Conservation (phyloP, 2,797 vertebrate genomes). For the Esox lucius region DNA sequence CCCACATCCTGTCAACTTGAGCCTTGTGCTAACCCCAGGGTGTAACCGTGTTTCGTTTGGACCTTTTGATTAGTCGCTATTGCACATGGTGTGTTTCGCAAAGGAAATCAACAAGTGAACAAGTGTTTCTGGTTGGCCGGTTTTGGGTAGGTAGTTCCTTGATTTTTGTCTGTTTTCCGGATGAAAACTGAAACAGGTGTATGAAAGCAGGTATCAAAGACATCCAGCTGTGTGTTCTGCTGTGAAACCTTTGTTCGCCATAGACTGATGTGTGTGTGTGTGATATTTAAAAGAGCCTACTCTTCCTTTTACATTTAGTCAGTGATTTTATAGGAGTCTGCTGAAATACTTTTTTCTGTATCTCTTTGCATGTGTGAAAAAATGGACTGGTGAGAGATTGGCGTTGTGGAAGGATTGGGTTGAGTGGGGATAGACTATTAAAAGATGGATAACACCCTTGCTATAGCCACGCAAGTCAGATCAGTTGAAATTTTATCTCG, state of each 20-base stretch:
- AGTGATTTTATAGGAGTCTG: not conserved
- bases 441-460: constrained; percentile 48
- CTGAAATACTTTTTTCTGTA: too few relatives aligned
- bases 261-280: constrained; percentile 19
- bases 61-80: too few relatives aligned
- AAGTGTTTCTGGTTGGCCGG: not conserved
- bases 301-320: not conserved
- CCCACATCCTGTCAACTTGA: too few relatives aligned
- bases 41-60: constrained; percentile 11
- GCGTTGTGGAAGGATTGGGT: not conserved
- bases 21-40: constrained; percentile 3
- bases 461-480: constrained; percentile 17
- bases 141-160: not conserved
- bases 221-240: not conserved
- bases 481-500: constrained; percentile 29
- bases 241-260: constrained; percentile 6
- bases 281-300: not conserved
- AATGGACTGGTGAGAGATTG: too few relatives aligned
- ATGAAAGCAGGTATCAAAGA: not conserved
- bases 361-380: too few relatives aligned
- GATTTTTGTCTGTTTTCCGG: not conserved
- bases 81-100: not conserved
- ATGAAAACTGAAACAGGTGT: too few relatives aligned
- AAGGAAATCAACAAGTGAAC: not conserved
- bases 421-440: constrained; percentile 31